These are phyloP conservation scores for Leptura quadrifasciata DNA, from an alignment of 2,888 invertebrate genomes.

Conservation along the genomic window DNA sequence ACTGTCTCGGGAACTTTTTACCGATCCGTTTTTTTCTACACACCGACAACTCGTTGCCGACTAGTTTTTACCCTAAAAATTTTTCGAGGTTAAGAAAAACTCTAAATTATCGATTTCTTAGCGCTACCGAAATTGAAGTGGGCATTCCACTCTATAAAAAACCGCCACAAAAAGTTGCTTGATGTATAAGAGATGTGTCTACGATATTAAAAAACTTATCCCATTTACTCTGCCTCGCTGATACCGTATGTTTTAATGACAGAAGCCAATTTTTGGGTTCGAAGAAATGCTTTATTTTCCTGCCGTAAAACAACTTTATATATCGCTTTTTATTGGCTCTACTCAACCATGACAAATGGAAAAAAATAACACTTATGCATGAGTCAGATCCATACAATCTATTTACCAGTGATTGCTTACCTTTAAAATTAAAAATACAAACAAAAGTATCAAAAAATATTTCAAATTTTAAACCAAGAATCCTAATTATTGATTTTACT, in stretches of 20 bases:
- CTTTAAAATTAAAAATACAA: not conserved
- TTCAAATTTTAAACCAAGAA: not conserved
- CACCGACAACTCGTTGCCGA: conserved; percentile 69
- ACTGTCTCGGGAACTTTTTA: conserved; percentile 71
- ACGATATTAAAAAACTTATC: conserved; percentile 60
- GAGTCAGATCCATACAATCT: conserved; percentile 11
- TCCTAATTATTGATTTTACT: no score
- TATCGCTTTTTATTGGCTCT: conserved; percentile 19
- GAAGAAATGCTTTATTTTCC: conserved; percentile 55
- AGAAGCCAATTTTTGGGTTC: conserved; percentile 54
- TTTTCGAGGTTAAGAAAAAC: conserved; percentile 68
- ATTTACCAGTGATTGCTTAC: not conserved
- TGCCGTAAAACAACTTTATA: conserved; percentile 33
- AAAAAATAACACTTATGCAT: conserved; percentile 29
- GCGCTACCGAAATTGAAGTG: conserved; percentile 68
- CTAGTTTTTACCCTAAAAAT: conserved; percentile 71
- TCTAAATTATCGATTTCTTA: conserved; percentile 69
- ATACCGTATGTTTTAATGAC: conserved; percentile 56
- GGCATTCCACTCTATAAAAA: conserved; percentile 64
- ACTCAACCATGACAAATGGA: conserved; percentile 26
- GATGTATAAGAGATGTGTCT: conserved; percentile 59
- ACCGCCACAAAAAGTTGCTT: conserved; percentile 57
- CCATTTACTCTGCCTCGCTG: conserved; percentile 56
- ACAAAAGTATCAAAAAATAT: not conserved
- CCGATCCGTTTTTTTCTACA: conserved; percentile 67